Evolutionary conservation across 2,888 invertebrate genomes (phyloP), one percentile per base, ranked within the genome.

Genomic region (Megastigmus dorsalis): DNA sequence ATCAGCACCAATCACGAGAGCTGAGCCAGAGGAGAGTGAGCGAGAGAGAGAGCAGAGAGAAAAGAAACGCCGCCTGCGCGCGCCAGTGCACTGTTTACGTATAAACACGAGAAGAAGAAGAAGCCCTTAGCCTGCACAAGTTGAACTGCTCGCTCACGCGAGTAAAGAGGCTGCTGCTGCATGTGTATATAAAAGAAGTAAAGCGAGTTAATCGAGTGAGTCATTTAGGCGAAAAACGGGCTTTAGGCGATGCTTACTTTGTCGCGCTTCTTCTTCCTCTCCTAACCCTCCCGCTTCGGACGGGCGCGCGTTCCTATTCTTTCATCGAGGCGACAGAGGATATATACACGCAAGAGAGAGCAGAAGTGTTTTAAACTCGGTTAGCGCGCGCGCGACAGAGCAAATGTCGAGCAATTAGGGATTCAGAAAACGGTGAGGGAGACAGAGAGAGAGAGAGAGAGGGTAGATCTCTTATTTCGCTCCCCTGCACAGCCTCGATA

Each of bases 401-500:
- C 74, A 62, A 78, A 80, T 74, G 77, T 76, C 71, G 73, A 80
- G 77, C 80, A 81, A 82, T 82, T 80, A 80, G 78, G 71, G 60
- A 60, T 79, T 77, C 73, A 38, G 13, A 10, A 38, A 38, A 9
- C 38, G 9, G 38, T 10, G 38, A 2, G 7, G 38, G 13, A 10
- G 18, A 13, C 6, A 15, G 59, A 48, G 48, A 36, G 38, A 72
- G 26, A 55, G 48, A 50, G 57, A 43, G 43, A 4, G n/a, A 54
- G 15, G 23, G 54, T n/a, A n/a, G n/a, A n/a, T n/a, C n/a, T n/a
- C n/a, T n/a, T n/a, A n/a, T n/a, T n/a, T n/a, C n/a, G n/a, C n/a
- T n/a, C n/a, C n/a, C n/a, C n/a, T n/a, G n/a, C n/a, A n/a, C n/a
- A n/a, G n/a, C n/a, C n/a, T n/a, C n/a, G n/a, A n/a, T n/a, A n/a